These are phyloP conservation scores for Brachionichthys hirsutus DNA, from an alignment of 2,113 vertebrate genomes.

Conservation along the genomic window DNA sequence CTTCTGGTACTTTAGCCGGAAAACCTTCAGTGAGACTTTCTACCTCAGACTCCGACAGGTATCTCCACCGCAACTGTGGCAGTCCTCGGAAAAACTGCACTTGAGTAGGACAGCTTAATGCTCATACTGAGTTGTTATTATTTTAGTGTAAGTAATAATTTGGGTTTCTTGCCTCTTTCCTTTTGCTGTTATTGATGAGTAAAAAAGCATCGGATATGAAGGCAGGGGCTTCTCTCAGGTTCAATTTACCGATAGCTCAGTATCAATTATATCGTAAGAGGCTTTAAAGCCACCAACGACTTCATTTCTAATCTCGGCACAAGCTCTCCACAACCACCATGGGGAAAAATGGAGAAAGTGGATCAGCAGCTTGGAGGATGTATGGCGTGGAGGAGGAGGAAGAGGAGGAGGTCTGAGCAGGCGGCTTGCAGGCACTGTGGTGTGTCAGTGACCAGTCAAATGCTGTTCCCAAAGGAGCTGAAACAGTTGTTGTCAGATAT, in stretches of 20 bases:
- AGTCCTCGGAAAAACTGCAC: background rate
- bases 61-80: slow-evolving; percentile 19
- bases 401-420: slow-evolving; percentile 23
- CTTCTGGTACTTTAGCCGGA: slow-evolving; percentile 99
- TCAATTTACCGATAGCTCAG: too few species aligned
- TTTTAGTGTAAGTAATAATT: too few species aligned
- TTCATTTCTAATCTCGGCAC: background rate
- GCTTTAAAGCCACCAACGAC: slow-evolving; percentile 3
- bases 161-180: too few species aligned
- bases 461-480: slow-evolving; percentile 13
- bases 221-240: too few species aligned
- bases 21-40: slow-evolving; percentile 94
- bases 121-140: too few species aligned
- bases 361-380: slow-evolving; percentile 13
- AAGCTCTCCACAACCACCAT: background rate
- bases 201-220: too few species aligned
- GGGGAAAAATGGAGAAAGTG: background rate
- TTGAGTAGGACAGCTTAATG: too few species aligned
- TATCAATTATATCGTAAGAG: too few species aligned
- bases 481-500: slow-evolving; percentile 4
- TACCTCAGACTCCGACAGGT: slow-evolving; percentile 95
- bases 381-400: slow-evolving; percentile 26
- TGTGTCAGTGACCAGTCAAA: slow-evolving; percentile 27
- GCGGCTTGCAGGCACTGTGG: slow-evolving; percentile 8
- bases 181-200: too few species aligned